Evolutionary conservation across 2,797 vertebrate species (phyloP).

Genomic region (Paratrypauchen microcephalus): DNA sequence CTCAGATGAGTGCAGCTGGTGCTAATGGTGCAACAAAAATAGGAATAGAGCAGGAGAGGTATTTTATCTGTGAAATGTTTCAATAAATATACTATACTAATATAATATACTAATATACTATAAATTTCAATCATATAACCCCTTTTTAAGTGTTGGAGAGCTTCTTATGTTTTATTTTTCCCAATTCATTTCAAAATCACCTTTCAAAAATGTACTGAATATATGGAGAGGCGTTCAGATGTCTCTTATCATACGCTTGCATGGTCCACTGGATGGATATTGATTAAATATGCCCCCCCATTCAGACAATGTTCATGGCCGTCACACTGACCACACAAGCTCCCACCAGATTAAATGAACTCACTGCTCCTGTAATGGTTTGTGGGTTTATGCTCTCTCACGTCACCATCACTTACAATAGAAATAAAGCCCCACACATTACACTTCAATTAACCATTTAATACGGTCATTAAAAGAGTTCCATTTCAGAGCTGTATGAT

Average conservation of each 20-base stretch:
- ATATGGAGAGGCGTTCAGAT: background rate
- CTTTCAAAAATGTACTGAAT: background rate
- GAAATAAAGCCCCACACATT: conserved; percentile 66
- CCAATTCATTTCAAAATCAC: background rate
- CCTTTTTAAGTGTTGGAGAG: background rate
- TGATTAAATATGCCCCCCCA: conserved; percentile 26
- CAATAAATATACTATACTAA: too few species aligned
- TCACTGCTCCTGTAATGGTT: conserved; percentile 65
- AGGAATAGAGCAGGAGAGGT: background rate
- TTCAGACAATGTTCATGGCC: conserved; percentile 20
- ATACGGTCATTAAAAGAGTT: conserved; percentile 65
- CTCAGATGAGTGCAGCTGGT: too few species aligned
- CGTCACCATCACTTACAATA: conserved; percentile 65
- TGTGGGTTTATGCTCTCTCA: conserved; percentile 67
- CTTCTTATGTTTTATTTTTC: background rate
- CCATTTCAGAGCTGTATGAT: conserved; percentile 63
- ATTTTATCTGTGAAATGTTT: background rate
- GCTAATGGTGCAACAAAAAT: background rate
- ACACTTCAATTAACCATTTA: conserved; percentile 74
- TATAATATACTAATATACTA: too few species aligned
- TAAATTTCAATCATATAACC: background rate
- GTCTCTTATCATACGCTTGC: conserved; percentile 11
- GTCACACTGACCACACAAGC: conserved; percentile 23
- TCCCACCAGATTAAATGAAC: conserved; percentile 56
- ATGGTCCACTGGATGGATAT: background rate